Evolutionary conservation across 53 echinoderm and acorn worm genomes (phyloP), one percentile per base, ranked within the genome.

Genomic region (Henricia sp.): DNA sequence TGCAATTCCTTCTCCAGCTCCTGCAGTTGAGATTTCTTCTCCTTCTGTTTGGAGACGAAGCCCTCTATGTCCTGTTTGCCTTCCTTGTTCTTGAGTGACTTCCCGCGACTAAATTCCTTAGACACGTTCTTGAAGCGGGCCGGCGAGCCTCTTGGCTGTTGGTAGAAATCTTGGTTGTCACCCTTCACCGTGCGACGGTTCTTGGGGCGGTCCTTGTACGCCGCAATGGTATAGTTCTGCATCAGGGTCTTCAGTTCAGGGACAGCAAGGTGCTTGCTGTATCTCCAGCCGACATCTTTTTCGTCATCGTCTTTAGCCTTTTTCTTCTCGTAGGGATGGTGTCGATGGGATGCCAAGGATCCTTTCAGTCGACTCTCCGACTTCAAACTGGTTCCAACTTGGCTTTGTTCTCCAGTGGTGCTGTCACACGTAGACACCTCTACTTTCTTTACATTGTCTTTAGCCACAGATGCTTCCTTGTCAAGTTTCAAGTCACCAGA

Each of bases 231-330:
- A 24, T 82, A 82, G 52, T 88, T 82, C 53, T 78, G 72, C 88
- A 88, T 83, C 51, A 88, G 83, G 37, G 63, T 69, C 14, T 72
- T n/a, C 9, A 88, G 72, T 39, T 88, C 88, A 0, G 82, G 82
- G 36, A 82, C 64, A 8, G 34, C 63, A 0, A 86, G 57, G 21
- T 67, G 40, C 39, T 76, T 50, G 53, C 76, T 86, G 52, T 39
- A 57, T n/a, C 13, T 72, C 21, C 1, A 1, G 3, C 48, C 59
- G 1, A 0, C 33, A 4, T 44, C 68, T 19, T 48, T 30, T 27
- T 72, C 46, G 25, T 33, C 16, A 33, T 60, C n/a, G n/a, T n/a
- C n/a, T n/a, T n/a, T n/a, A n/a, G n/a, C 63, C 52, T 20, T 42
- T 42, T 42, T 42, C 24, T 59, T 64, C 20, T 63, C 50, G n/a